Evolutionary conservation across 2,113 vertebrate genomes (phyloP), one percentile per base, ranked within the genome.

Genomic region (Desmodus rotundus): DNA sequence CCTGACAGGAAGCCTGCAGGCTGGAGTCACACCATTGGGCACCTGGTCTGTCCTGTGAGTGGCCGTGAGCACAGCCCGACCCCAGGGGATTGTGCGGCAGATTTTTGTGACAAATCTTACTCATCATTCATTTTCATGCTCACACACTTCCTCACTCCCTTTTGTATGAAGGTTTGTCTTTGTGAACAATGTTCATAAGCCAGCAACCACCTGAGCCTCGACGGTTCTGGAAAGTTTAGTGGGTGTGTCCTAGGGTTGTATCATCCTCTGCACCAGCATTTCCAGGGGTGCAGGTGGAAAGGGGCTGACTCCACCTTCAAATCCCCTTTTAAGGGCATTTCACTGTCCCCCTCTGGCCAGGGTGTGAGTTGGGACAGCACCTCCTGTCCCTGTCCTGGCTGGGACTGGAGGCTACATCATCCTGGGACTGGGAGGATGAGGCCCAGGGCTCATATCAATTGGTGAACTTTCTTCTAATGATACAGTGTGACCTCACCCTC

Each of bases 41-140:
- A 13, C 43, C 74, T 16, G 9, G 68, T 6, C 56, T 78, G 41
- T 24, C 15, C 14, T 31, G 10, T 17, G 7, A 26, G 14, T 38
- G 76, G 47, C 0, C 15, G 31, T 6, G 3, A 47, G 22, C 22
- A 22, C 11, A 70, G 20, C 3, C 6, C 4, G 0, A 5, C 8
- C 68, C 24, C 47, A 20, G 0, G 2, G 67, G 50, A 33, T n/a
- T 74, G 5, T 87, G 50, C 36, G 52, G 2, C 3, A 13, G 16
- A 8, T 5, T 24, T 17, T 41, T 14, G 52, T 58, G 54, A 24
- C 16, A 31, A 43, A 41, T 68, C 24, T 65, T 45, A 54, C 36
- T 22, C 45, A 22, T 15, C 22, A 19, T 8, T 70, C 20, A 19
- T 72, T 17, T 7, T 6, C 17, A 9, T 0, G 0, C 41, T 33